Evolutionary conservation across 1,140 invertebrate species (phyloP).

Genomic region (Acyrthosiphon pisum): DNA sequence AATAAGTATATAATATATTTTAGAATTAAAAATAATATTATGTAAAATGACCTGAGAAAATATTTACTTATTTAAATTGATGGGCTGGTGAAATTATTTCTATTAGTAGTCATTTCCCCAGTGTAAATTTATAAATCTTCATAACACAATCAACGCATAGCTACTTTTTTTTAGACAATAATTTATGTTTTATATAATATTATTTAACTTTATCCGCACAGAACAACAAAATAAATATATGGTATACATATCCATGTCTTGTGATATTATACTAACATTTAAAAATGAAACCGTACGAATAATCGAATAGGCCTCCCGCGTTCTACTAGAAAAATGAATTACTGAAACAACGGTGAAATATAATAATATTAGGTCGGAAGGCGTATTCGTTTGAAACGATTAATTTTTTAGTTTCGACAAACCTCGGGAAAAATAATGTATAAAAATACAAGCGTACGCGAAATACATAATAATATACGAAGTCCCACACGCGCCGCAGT

Average conservation of each 20-base stretch:
- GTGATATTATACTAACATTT: not conserved
- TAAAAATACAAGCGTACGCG: not conserved
- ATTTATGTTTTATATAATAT: not conserved
- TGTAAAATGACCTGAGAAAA: not conserved
- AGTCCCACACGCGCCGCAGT: too few species aligned
- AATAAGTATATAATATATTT: not conserved
- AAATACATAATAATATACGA: not conserved
- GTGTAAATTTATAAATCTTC: not conserved
- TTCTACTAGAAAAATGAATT: not conserved
- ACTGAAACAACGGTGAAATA: not conserved
- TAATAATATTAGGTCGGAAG: not conserved
- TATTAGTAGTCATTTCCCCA: not conserved
- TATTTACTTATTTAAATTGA: constrained; percentile 15
- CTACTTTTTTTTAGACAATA: not conserved
- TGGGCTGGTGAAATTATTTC: not conserved
- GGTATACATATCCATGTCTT: too few species aligned
- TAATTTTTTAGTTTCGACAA: not conserved
- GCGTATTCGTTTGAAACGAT: not conserved
- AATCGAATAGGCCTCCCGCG: not conserved
- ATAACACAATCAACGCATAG: not conserved
- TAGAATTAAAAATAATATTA: not conserved
- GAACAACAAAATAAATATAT: not conserved
- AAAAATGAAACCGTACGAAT: not conserved
- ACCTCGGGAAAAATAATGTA: not conserved
- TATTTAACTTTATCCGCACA: not conserved